These are phyloP conservation scores for Abscondita cerata DNA, from an alignment of 2,888 invertebrate species.

Conservation along the genomic window DNA sequence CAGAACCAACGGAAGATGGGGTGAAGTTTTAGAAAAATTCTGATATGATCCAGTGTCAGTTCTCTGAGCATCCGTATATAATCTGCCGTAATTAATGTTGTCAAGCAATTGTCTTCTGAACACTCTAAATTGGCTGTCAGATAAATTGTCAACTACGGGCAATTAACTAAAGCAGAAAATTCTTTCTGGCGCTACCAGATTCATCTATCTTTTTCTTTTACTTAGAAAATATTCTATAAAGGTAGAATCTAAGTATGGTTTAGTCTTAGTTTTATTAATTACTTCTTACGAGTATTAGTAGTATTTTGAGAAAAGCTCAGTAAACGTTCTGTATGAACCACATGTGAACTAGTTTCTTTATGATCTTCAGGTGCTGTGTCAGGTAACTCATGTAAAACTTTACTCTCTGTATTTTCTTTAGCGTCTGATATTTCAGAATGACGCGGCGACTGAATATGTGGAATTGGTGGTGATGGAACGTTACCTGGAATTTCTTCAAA, in stretches of 20 bases:
- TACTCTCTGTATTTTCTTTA: background rate
- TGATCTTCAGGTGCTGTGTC: background rate
- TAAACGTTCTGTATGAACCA: no score
- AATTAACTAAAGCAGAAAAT: background rate
- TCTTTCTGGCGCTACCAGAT: background rate
- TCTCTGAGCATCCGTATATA: no score
- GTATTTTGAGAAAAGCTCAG: background rate
- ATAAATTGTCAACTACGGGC: background rate
- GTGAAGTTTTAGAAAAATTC: background rate
- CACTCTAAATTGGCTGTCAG: background rate
- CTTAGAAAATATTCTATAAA: no score
- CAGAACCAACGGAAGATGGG: conserved; percentile 1
- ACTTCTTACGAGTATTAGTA: background rate
- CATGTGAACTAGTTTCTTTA: no score
- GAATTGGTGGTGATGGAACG: no score
- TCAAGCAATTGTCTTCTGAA: no score
- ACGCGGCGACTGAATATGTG: background rate
- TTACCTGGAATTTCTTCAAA: no score
- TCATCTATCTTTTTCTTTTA: background rate
- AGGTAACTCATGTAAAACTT: background rate
- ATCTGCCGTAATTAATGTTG: no score
- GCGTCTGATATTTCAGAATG: background rate
- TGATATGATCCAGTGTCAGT: no score
- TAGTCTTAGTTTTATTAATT: background rate
- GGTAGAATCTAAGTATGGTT: no score